Base-by-base conservation (phyloP, 1,140 invertebrate genomes). In the Anastatus disparis region DNA sequence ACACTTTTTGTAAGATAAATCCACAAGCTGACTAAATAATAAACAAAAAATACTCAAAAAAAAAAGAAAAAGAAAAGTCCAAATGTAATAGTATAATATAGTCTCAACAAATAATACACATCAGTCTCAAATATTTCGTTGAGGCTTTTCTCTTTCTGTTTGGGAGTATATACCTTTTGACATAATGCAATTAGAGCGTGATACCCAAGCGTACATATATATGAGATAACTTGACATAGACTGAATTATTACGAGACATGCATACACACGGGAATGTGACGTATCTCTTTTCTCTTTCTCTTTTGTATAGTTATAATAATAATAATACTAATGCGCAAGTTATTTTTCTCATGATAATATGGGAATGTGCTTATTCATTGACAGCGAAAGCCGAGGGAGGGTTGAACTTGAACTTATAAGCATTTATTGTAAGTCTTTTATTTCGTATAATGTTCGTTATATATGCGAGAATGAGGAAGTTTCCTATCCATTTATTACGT, bases 101-200 rank as follows among this genome's bases (percentile, higher is more conserved):
- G n/a, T n/a, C n/a, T n/a, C n/a, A n/a, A n/a, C n/a, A n/a, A n/a
- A n/a, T n/a, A n/a, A n/a, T n/a, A n/a, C n/a, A n/a, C n/a, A n/a
- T n/a, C n/a, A n/a, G n/a, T n/a, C n/a, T n/a, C n/a, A n/a, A n/a
- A n/a, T n/a, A n/a, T n/a, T n/a, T n/a, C n/a, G n/a, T n/a, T n/a
- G n/a, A n/a, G n/a, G n/a, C n/a, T n/a, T n/a, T n/a, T n/a, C n/a
- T n/a, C n/a, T n/a, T n/a, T n/a, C n/a, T n/a, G n/a, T n/a, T n/a
- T n/a, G n/a, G n/a, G n/a, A n/a, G n/a, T n/a, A n/a, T n/a, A n/a
- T n/a, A n/a, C n/a, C 52, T 52, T 70, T 64, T 48, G 52, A 27
- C 52, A 55, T 70, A 46, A 64, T 50, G 68, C 52, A 70, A 70
- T 70, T 70, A 70, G 59, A 53, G 26, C 35, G 26, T 50, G 50